These are phyloP conservation scores for Canis aureus DNA, from an alignment of 2,113 vertebrate genomes.

Conservation along the genomic window DNA sequence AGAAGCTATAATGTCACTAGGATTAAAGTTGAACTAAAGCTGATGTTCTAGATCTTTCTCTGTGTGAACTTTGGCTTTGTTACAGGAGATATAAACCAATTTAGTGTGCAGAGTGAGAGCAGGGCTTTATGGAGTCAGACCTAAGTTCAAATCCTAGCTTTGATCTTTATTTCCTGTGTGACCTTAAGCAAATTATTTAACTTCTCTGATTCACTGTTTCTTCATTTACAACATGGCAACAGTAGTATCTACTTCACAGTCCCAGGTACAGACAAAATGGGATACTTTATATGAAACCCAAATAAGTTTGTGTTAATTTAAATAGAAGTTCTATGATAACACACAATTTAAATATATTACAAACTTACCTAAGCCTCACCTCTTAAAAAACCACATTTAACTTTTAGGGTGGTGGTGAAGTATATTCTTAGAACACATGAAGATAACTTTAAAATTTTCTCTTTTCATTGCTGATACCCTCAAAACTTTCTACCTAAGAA, in stretches of 20 bases:
- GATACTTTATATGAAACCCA: background rate
- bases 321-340: background rate
- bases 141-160: background rate
- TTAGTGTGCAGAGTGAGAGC: background rate
- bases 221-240: background rate
- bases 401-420: background rate
- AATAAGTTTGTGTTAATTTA: background rate
- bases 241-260: background rate
- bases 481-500: background rate
- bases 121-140: background rate
- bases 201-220: background rate
- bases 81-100: background rate
- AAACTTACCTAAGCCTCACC: background rate
- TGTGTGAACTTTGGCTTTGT: conserved; percentile 5
- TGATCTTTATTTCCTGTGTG: background rate
- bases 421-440: background rate
- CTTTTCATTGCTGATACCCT: background rate
- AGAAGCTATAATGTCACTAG: background rate
- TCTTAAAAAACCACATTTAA: conserved; percentile 8
- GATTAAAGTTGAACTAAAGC: background rate
- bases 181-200: background rate
- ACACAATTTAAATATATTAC: background rate
- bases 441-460: background rate
- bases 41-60: background rate
- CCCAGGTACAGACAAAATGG: background rate